Conservation (phyloP, 2,888 invertebrate genomes). For the Amiota minor region DNA sequence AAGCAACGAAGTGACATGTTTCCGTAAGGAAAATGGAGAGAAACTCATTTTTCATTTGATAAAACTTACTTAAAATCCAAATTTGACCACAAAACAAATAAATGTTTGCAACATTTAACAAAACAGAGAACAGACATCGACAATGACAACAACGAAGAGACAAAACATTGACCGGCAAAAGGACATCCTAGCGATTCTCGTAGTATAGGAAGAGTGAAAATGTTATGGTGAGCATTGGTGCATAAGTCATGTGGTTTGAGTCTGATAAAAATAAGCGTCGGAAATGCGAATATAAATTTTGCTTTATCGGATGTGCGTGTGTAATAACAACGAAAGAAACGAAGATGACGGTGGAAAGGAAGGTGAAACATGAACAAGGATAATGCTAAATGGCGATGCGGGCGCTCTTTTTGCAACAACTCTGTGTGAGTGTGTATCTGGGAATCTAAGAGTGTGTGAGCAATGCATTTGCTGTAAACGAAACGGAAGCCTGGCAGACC, state of each 20-base stretch:
- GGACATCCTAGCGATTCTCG: background rate
- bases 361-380: background rate
- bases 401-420: background rate
- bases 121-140: background rate
- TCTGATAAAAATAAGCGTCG: conserved; percentile 66
- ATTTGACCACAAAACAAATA: conserved; percentile 6
- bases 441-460: conserved; percentile 34
- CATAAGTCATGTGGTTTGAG: conserved; percentile 41
- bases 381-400: conserved; percentile 17
- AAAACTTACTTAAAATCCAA: conserved; percentile 4
- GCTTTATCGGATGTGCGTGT: conserved; percentile 67
- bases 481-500: conserved; percentile 50
- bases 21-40: background rate
- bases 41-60: conserved; percentile 2
- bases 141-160: too few species aligned
- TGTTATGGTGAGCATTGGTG: conserved; percentile 27
- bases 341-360: too few species aligned
- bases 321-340: background rate
- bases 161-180: conserved; percentile 5
- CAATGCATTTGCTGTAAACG: conserved; percentile 57
- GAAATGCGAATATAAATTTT: conserved; percentile 72
- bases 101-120: conserved; percentile 18
- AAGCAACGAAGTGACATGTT: background rate
- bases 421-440: conserved; percentile 26
- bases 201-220: conserved; percentile 28